Conservation (phyloP, 2,888 invertebrate genomes). For the Plebejus melissa region DNA sequence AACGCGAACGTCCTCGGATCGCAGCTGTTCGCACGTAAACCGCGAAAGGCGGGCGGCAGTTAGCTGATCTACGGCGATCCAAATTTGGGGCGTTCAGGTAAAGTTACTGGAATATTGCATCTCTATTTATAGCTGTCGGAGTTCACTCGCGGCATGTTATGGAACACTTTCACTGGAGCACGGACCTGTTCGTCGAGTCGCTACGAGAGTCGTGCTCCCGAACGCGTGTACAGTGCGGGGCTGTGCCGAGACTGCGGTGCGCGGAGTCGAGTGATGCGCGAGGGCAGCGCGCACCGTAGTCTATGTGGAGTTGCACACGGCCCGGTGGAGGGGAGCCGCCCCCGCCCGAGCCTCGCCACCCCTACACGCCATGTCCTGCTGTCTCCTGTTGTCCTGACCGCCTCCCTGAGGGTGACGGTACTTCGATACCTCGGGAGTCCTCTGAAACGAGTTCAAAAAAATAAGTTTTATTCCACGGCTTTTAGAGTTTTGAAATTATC, state of each 20-base stretch:
- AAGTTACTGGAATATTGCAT: slow-evolving; percentile 73
- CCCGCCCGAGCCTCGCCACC: slow-evolving; percentile 39
- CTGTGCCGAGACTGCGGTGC: slow-evolving; percentile 74
- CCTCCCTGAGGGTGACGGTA: neutral
- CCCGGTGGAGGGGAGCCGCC: slow-evolving; percentile 70
- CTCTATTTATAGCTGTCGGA: slow-evolving; percentile 69
- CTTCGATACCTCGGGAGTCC: neutral
- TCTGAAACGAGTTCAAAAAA: neutral
- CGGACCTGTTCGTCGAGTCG: slow-evolving; percentile 78
- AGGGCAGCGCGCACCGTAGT: slow-evolving; percentile 71
- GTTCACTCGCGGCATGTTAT: slow-evolving; percentile 61
- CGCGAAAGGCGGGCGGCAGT: slow-evolving; percentile 55
- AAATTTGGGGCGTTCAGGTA: slow-evolving; percentile 79
- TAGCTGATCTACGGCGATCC: slow-evolving; percentile 67
- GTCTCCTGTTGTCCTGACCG: neutral
- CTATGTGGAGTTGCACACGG: slow-evolving; percentile 77
- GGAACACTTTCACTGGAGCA: slow-evolving; percentile 67
- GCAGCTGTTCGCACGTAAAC: slow-evolving; percentile 48
- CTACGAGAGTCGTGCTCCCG: slow-evolving; percentile 75
- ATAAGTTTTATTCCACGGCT: neutral
- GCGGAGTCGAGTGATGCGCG: slow-evolving; percentile 77
- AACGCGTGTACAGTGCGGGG: slow-evolving; percentile 73
- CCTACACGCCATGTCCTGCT: slow-evolving; percentile 30
- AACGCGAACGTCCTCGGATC: slow-evolving; percentile 56
- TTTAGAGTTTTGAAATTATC: neutral